A percentile compares a stretch with the other conserved stretches of the same genome.
Evolutionary conservation across 2,113 vertebrate species (phyloP).

Genomic region (Phalacrocorax carbo): DNA sequence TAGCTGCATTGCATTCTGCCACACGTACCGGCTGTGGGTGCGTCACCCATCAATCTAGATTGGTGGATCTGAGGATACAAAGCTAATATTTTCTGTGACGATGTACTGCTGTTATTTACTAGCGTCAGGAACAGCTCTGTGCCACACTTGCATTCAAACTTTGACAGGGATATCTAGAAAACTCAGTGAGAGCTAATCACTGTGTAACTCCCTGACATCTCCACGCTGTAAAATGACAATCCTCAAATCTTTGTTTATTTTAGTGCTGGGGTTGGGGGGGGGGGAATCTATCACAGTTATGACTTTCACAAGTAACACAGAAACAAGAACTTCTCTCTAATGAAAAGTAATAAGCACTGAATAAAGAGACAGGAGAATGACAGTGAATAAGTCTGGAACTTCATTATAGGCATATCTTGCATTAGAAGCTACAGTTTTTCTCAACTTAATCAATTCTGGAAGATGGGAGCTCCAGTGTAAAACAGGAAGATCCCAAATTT

Average conservation of each 20-base stretch:
- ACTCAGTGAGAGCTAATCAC: not conserved
- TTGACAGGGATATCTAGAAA: not conserved
- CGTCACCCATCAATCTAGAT: not conserved
- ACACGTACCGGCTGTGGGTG: not conserved
- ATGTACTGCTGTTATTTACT: not conserved
- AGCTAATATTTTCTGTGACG: not conserved
- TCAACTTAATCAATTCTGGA: not conserved
- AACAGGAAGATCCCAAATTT: not conserved
- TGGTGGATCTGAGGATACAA: constrained; percentile 61
- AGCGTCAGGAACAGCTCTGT: not conserved
- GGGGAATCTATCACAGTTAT: not conserved
- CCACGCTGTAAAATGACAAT: not conserved
- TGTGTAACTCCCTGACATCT: not conserved
- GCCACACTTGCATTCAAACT: not conserved
- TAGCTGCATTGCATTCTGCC: not conserved
- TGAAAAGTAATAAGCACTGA: not conserved
- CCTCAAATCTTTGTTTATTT: not conserved
- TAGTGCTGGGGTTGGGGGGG: not conserved
- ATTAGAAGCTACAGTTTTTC: not conserved
- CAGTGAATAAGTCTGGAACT: not conserved
- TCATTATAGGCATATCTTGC: not conserved
- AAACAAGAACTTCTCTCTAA: not conserved
- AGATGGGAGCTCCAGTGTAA: not conserved
- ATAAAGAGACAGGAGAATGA: constrained; percentile 26
- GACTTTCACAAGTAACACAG: not conserved